A percentile compares a stretch with the other conserved stretches of the same genome.
Conservation (phyloP, 2,113 vertebrate species). For the Hoplias malabaricus region DNA sequence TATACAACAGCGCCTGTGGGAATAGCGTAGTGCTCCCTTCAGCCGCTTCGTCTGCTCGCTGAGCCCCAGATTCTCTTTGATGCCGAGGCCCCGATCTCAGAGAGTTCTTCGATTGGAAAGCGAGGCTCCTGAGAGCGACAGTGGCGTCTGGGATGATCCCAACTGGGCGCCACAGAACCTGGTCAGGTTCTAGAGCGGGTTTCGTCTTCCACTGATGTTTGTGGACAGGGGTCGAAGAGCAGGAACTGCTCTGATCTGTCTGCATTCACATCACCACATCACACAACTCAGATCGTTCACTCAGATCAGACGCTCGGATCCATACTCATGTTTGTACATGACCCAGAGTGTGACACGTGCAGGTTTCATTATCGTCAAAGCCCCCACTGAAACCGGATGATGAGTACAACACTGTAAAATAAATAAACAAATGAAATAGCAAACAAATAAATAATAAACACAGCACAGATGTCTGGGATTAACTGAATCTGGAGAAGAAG, state of each 20-base stretch:
- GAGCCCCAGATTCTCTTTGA: constrained; percentile 37
- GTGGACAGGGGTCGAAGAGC: background rate
- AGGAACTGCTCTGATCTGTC: background rate
- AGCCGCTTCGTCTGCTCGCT: constrained; percentile 28
- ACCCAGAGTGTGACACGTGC: too few species aligned
- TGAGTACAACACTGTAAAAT: too few species aligned
- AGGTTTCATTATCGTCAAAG: too few species aligned
- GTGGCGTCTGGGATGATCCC: background rate
- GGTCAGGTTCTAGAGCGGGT: constrained; percentile 35
- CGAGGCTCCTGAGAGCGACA: background rate
- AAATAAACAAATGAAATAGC: too few species aligned
- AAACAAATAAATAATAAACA: too few species aligned
- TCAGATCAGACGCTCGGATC: too few species aligned
- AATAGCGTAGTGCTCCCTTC: constrained; percentile 28
- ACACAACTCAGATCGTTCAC: too few species aligned
- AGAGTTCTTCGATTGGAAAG: constrained; percentile 10
- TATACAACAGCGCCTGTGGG: constrained; percentile 42
- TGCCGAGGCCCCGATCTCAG: constrained; percentile 11
- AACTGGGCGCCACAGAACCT: background rate
- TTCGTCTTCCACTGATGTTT: background rate
- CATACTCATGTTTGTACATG: too few species aligned
- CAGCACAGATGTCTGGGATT: too few species aligned
- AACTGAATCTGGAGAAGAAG: too few species aligned
- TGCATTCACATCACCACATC: too few species aligned
- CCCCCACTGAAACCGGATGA: too few species aligned